These are phyloP conservation scores for Enteromius anoplus DNA, from an alignment of 2,797 vertebrate species.

Conservation along the genomic window DNA sequence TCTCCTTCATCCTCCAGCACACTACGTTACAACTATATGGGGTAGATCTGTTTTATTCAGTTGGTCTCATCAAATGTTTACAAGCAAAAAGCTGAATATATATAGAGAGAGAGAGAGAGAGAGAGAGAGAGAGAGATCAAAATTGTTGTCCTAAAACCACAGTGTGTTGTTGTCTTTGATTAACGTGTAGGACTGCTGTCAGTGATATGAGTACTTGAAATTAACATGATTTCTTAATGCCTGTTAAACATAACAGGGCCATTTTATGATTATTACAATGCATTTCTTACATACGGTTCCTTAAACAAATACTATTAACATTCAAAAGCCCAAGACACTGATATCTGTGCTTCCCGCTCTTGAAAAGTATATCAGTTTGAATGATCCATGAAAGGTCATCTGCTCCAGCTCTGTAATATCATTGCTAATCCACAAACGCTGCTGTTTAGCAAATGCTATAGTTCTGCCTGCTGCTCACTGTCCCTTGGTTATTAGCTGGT, in stretches of 20 bases:
- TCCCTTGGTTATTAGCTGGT: constrained; percentile 34
- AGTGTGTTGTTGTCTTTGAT: no score
- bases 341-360: background rate
- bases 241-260: no score
- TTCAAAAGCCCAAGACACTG: background rate
- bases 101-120: no score
- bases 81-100: background rate
- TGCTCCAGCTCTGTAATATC: constrained; percentile 1
- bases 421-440: constrained; percentile 5
- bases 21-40: no score
- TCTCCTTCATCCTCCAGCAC: no score
- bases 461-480: constrained; percentile 34
- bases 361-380: background rate
- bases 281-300: no score
- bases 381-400: constrained; percentile 7
- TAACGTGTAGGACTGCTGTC: no score
- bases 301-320: background rate
- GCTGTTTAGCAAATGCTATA: constrained; percentile 22
- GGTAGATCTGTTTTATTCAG: background rate
- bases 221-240: no score
- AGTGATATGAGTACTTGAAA: no score
- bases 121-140: no score
- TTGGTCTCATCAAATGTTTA: background rate
- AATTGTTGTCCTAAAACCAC: no score
- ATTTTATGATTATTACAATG: no score